Conservation (phyloP, 2,797 vertebrate species). For the Catostomus latipinnis region DNA sequence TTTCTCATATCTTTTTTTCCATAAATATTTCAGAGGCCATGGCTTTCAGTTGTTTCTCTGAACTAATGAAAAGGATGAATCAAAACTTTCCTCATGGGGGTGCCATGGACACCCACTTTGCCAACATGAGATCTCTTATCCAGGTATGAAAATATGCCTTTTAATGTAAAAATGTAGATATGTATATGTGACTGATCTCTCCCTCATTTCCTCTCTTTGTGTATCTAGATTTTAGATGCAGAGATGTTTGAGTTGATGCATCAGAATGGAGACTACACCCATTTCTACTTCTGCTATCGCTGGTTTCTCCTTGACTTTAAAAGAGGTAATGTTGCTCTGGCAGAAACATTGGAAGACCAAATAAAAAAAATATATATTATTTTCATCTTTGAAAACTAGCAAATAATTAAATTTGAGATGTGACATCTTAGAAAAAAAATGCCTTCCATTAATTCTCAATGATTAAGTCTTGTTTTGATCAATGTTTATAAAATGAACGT, state of each 20-base stretch:
- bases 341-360: not conserved
- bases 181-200: not conserved
- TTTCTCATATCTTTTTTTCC: not conserved
- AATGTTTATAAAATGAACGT: too few relatives aligned
- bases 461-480: too few relatives aligned
- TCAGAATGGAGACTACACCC: constrained; percentile 98
- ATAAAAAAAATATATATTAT: not conserved
- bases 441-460: not conserved
- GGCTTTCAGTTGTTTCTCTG: constrained; percentile 95
- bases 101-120: constrained; percentile 98
- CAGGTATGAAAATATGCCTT: constrained; percentile 78
- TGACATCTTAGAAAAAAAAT: not conserved
- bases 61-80: constrained; percentile 99
- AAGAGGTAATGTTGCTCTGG: constrained; percentile 80
- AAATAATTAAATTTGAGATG: not conserved
- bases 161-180: too few relatives aligned
- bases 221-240: constrained; percentile 90
- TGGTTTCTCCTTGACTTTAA: constrained; percentile 99
- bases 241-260: constrained; percentile 99
- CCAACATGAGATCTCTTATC: constrained; percentile 98
- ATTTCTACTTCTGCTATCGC: constrained; percentile 99
- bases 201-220: not conserved
- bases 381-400: not conserved
- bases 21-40: constrained; percentile 83
- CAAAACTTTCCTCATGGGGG: constrained; percentile 98